Evolutionary conservation across 2,797 vertebrate species (phyloP).

Genomic region (Manis pentadactyla): DNA sequence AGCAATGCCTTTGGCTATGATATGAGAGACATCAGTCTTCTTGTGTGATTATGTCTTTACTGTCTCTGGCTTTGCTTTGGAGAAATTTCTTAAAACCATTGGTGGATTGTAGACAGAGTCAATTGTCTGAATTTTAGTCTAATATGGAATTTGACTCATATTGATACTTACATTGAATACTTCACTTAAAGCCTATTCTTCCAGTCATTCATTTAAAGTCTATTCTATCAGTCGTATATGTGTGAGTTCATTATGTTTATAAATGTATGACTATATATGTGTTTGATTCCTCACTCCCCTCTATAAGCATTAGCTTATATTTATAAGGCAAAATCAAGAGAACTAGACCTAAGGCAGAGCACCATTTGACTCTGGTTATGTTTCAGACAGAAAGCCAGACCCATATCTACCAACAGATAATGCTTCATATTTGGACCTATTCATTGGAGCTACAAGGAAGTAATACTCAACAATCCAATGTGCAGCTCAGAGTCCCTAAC

Average conservation of each 20-base stretch:
- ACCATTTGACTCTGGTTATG: background rate
- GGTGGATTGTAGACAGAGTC: background rate
- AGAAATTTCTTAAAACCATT: conserved; percentile 33
- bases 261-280: background rate
- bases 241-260: background rate
- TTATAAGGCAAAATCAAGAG: conserved; percentile 29
- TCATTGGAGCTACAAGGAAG: background rate
- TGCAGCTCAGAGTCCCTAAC: background rate
- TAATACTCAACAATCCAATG: background rate
- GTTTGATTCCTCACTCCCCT: background rate
- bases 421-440: background rate
- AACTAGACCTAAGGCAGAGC: background rate
- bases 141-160: conserved; percentile 26
- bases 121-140: conserved; percentile 6
- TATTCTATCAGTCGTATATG: background rate
- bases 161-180: background rate
- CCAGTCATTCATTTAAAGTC: background rate
- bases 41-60: background rate
- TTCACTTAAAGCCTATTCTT: background rate
- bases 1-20: background rate
- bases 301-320: background rate
- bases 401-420: background rate
- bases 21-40: background rate
- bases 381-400: background rate
- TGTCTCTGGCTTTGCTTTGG: conserved; percentile 29